phyloP scores from a whole-genome alignment of 2,888 invertebrate genomes.

The Yponomeuta plumbellus region DNA sequence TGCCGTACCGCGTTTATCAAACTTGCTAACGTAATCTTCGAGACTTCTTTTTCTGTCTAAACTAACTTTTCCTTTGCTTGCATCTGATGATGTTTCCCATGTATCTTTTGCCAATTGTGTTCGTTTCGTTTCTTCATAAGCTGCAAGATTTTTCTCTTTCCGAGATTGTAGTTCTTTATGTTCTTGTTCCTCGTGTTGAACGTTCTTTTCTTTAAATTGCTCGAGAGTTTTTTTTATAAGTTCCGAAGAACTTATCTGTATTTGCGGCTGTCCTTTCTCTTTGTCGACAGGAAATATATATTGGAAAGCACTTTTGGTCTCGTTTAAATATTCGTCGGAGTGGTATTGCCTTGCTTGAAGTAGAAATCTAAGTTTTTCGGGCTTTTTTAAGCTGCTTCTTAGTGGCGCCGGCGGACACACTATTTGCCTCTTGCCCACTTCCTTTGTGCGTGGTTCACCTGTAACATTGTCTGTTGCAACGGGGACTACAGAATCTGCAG shows the following conservation, averaged over 20 bases:
- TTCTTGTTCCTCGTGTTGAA: constrained; percentile 16
- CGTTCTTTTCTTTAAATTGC: constrained; percentile 29
- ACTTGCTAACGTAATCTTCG: not conserved
- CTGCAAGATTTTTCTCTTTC: constrained; percentile 10
- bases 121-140: constrained; percentile 26
- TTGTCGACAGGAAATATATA: not conserved
- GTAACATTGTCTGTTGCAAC: no score
- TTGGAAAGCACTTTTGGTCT: not conserved
- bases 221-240: constrained; percentile 43
- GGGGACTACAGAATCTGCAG: no score
- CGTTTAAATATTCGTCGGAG: not conserved
- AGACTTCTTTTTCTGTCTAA: not conserved
- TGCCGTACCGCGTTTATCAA: not conserved
- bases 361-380: not conserved
- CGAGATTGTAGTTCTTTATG: no score
- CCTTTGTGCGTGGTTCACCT: no score
- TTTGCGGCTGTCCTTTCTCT: not conserved
- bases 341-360: not conserved
- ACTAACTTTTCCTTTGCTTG: not conserved
- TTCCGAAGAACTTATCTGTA: constrained; percentile 40
- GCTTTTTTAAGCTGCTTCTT: not conserved
- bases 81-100: not conserved
- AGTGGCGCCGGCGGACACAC: not conserved
- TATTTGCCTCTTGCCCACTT: no score
- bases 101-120: not conserved